A percentile compares a stretch with the other conserved stretches of the same genome.
These are phyloP conservation scores for Tethya wilhelma DNA, from an alignment of 37 sponge, comb jelly and placozoan species.

Conservation along the genomic window DNA sequence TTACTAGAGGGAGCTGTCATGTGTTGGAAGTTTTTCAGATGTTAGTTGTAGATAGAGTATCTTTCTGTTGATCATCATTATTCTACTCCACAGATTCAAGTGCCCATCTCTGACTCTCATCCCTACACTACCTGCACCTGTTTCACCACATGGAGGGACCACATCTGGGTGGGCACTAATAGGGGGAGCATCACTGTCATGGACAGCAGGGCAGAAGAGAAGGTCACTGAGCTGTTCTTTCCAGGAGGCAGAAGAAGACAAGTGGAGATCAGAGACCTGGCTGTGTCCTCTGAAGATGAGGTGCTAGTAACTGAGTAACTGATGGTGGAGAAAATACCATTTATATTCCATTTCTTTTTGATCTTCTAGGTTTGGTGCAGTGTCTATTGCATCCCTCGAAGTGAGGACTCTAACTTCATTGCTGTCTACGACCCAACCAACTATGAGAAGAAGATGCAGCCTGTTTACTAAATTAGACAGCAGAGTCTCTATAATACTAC, in stretches of 20 bases:
- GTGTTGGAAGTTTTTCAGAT: too few relatives aligned
- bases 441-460: slow-evolving; percentile 13
- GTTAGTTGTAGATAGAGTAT: too few relatives aligned
- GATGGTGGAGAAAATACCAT: too few relatives aligned
- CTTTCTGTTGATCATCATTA: too few relatives aligned
- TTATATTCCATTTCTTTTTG: too few relatives aligned
- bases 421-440: slow-evolving; percentile 64
- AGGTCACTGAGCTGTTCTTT: slow-evolving; percentile 44
- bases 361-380: slow-evolving; percentile 82
- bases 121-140: slow-evolving; percentile 46
- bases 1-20: too few relatives aligned
- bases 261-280: slow-evolving; percentile 65
- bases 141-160: slow-evolving; percentile 48
- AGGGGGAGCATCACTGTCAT: slow-evolving; percentile 57
- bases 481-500: slow-evolving; percentile 71
- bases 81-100: slow-evolving; percentile 58
- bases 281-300: slow-evolving; percentile 60
- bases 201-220: background rate
- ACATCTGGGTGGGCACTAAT: slow-evolving; percentile 63
- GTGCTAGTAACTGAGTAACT: background rate
- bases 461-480: slow-evolving; percentile 35
- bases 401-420: slow-evolving; percentile 33
- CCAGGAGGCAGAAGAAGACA: slow-evolving; percentile 29
- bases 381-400: slow-evolving; percentile 31
- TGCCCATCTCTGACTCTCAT: slow-evolving; percentile 41